Percentiles rank a stretch among this genome's conserved stretches.
phyloP scores from a whole-genome alignment of 2,888 invertebrate genomes.

The Sphaerophoria taeniata region DNA sequence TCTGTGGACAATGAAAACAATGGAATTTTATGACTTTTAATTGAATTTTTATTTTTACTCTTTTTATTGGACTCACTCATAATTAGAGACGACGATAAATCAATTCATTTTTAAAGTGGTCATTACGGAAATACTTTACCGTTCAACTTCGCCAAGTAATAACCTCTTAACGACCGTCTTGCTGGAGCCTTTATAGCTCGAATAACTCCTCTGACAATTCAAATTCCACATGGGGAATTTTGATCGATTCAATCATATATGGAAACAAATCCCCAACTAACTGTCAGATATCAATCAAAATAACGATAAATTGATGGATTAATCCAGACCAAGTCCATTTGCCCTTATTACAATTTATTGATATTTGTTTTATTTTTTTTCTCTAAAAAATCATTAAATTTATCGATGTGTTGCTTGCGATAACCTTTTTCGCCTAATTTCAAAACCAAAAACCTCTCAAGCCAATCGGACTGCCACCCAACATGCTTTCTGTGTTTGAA shows the following conservation, averaged over 20 bases:
- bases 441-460: conserved; percentile 21
- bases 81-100: no score
- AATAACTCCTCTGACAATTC: conserved; percentile 26
- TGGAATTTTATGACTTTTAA: no score
- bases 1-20: no score
- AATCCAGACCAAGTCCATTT: conserved; percentile 7
- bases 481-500: conserved; percentile 12
- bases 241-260: conserved; percentile 2
- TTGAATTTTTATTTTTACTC: no score
- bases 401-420: conserved; percentile 41
- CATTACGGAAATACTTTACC: neutral
- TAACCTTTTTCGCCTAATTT: conserved; percentile 7
- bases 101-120: no score
- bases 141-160: neutral
- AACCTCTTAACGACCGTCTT: neutral
- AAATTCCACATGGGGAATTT: conserved; percentile 30
- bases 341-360: conserved; percentile 38
- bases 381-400: conserved; percentile 38
- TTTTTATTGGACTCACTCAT: neutral
- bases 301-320: conserved; percentile 11
- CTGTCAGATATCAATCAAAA: conserved; percentile 60
- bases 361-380: conserved; percentile 17
- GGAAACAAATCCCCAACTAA: conserved; percentile 41
- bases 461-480: conserved; percentile 27
- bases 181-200: conserved; percentile 3